Evolutionary conservation across 2,113 vertebrate genomes (phyloP).

Genomic region (Chionodraco myersi): DNA sequence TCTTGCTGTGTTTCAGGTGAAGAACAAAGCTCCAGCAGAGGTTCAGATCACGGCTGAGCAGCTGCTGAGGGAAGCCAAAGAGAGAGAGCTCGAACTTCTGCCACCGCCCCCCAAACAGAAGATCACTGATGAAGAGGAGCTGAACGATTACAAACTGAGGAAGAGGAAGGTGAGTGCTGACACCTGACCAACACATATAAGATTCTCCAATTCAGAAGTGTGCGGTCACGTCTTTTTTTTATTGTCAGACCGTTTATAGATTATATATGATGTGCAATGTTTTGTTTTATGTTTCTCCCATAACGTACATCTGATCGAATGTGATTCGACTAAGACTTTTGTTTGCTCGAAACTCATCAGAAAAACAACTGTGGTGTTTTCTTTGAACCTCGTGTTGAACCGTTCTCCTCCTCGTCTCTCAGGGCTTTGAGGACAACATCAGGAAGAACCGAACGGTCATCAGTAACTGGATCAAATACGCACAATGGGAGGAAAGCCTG

Average conservation of each 20-base stretch:
- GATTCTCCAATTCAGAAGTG: background rate
- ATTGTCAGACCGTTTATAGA: no score
- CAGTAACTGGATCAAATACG: slow-evolving; percentile 99
- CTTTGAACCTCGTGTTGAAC: background rate
- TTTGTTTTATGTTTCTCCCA: no score
- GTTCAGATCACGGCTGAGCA: slow-evolving; percentile 99
- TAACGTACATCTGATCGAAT: no score
- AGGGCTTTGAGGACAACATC: slow-evolving; percentile 99
- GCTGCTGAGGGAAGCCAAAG: slow-evolving; percentile 95
- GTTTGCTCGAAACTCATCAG: no score
- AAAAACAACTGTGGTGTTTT: no score
- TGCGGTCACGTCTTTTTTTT: no score
- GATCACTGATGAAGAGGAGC: slow-evolving; percentile 97
- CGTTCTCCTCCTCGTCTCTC: background rate
- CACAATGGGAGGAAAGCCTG: slow-evolving; percentile 99
- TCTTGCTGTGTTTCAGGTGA: slow-evolving; percentile 85
- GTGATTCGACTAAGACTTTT: no score
- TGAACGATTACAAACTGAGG: slow-evolving; percentile 96
- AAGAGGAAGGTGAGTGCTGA: slow-evolving; percentile 91
- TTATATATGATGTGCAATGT: no score
- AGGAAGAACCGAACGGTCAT: slow-evolving; percentile 98
- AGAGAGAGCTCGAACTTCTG: slow-evolving; percentile 96
- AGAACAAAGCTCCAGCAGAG: slow-evolving; percentile 98
- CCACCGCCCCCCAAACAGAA: slow-evolving; percentile 97
- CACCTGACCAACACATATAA: background rate